Conservation (phyloP, 2,797 vertebrate species). For the Parambassis ranga region DNA sequence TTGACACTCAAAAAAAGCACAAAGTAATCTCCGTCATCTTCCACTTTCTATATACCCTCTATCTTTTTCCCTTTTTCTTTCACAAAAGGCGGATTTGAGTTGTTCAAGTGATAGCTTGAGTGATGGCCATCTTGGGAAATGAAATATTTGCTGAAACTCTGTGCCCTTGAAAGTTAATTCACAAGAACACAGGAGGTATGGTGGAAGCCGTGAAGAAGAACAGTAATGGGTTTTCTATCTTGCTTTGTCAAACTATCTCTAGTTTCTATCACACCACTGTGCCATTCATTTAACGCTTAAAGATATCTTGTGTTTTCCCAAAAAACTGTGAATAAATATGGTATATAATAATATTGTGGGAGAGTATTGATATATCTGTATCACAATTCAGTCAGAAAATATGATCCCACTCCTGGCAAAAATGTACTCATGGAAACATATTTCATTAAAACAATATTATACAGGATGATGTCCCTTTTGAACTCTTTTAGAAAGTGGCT, state of each 20-base stretch:
- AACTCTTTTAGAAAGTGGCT: background rate
- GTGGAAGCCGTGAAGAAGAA: constrained; percentile 37
- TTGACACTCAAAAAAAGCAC: constrained; percentile 59
- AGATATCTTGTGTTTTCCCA: constrained; percentile 9
- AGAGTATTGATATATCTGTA: background rate
- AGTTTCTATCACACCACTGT: constrained; percentile 26
- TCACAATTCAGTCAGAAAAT: background rate
- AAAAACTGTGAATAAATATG: background rate
- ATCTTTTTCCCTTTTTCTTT: constrained; percentile 46
- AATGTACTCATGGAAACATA: no score
- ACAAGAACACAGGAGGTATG: constrained; percentile 59
- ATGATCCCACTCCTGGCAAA: background rate
- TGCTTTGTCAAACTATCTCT: constrained; percentile 34
- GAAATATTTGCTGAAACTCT: constrained; percentile 75
- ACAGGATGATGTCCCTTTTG: background rate
- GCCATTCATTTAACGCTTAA: constrained; percentile 26
- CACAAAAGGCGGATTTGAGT: constrained; percentile 68
- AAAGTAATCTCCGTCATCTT: constrained; percentile 69
- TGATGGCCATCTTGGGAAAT: constrained; percentile 76
- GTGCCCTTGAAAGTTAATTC: constrained; percentile 78
- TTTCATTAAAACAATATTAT: background rate
- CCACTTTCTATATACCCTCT: constrained; percentile 57
- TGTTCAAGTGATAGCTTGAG: constrained; percentile 71
- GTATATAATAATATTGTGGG: no score
- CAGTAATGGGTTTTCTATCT: constrained; percentile 61